Evolutionary conservation across 2,888 invertebrate species (phyloP).

Genomic region (Furcula furcula): DNA sequence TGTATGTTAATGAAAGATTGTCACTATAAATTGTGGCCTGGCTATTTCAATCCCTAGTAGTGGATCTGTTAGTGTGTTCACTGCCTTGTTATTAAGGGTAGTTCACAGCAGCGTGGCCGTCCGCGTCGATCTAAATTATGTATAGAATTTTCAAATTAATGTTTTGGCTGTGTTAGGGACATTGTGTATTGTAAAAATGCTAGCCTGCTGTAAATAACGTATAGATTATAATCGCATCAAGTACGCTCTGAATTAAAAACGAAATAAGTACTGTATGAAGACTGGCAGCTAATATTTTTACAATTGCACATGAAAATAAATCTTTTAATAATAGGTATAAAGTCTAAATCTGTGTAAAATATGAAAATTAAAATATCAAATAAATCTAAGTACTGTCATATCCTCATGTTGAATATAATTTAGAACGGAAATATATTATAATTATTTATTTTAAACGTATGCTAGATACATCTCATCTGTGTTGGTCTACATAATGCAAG

Average conservation of each 20-base stretch:
- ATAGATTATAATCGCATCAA: no score
- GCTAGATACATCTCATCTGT: no score
- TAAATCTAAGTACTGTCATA: conserved; percentile 10
- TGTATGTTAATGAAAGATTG: not conserved
- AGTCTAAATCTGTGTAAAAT: conserved; percentile 17
- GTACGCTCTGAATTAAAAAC: no score
- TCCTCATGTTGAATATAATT: conserved; percentile 18
- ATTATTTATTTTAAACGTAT: conserved; percentile 5
- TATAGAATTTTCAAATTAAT: conserved; percentile 34
- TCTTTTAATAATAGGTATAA: conserved; percentile 21
- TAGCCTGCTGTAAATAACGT: conserved; percentile 4
- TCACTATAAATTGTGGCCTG: not conserved
- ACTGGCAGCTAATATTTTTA: conserved; percentile 19
- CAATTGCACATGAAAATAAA: conserved; percentile 23
- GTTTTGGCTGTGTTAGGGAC: conserved; percentile 56
- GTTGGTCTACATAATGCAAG: no score
- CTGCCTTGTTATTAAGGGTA: not conserved
- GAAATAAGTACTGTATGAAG: no score
- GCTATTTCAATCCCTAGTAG: not conserved
- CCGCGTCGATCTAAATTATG: not conserved
- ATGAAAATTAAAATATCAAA: conserved; percentile 4
- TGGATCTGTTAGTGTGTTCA: not conserved
- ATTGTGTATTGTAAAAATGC: conserved; percentile 36
- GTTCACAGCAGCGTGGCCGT: not conserved
- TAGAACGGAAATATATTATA: conserved; percentile 10